A percentile compares a stretch with the other conserved stretches of the same genome.
phyloP scores from a whole-genome alignment of 1,140 invertebrate species.

The Dreissena polymorpha region DNA sequence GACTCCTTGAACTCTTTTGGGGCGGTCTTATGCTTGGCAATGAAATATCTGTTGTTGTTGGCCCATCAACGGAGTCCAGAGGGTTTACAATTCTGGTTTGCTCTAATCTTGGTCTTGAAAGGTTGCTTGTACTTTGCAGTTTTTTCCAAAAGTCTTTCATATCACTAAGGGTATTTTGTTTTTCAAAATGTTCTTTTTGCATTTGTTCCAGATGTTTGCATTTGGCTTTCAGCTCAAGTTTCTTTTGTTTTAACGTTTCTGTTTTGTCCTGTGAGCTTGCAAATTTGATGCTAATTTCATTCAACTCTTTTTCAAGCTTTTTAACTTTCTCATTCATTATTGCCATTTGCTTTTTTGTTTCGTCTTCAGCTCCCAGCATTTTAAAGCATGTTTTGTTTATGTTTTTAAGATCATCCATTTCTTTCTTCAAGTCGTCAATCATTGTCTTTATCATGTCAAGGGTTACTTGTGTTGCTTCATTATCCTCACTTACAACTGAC shows the following conservation, averaged over 20 bases:
- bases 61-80: slow-evolving; percentile 30
- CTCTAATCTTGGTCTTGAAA: slow-evolving; percentile 7
- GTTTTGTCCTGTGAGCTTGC: slow-evolving; percentile 20
- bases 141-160: slow-evolving; percentile 15
- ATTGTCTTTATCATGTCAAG: slow-evolving; percentile 38
- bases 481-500: not conserved
- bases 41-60: slow-evolving; percentile 5
- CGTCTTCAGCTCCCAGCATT: slow-evolving; percentile 35
- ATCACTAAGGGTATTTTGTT: slow-evolving; percentile 38
- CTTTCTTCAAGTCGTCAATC: slow-evolving; percentile 12
- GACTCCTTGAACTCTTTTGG: slow-evolving; percentile 7
- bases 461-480: slow-evolving; percentile 2
- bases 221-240: slow-evolving; percentile 10
- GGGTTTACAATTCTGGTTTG: not conserved
- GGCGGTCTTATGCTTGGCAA: not conserved
- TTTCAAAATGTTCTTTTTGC: slow-evolving; percentile 35
- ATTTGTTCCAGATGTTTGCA: slow-evolving; percentile 21
- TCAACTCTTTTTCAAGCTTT: slow-evolving; percentile 21
- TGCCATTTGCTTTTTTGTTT: slow-evolving; percentile 5
- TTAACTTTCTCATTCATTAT: slow-evolving; percentile 26
- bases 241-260: slow-evolving; percentile 8
- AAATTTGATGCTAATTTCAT: slow-evolving; percentile 13
- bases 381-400: slow-evolving; percentile 24
- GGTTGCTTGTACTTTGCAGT: slow-evolving; percentile 10
- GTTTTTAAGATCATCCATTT: slow-evolving; percentile 31